These are phyloP conservation scores for Hydrochoerus hydrochaeris DNA, from an alignment of 2,113 vertebrate species.

Conservation along the genomic window DNA sequence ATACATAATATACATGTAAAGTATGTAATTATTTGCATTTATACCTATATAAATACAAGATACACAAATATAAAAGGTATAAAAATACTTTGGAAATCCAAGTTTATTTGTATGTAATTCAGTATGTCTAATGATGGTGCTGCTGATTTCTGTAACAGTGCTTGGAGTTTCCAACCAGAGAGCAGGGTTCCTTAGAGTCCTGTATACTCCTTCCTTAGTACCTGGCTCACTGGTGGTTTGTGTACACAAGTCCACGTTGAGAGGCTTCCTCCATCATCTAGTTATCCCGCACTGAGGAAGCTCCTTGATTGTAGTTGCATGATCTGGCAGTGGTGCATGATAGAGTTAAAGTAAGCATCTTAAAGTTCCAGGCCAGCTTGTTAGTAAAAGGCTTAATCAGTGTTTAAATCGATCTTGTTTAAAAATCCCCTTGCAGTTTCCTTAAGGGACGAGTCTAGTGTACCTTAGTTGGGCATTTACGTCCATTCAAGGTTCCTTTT, in stretches of 20 bases:
- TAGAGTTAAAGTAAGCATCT: background rate
- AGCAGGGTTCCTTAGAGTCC: background rate
- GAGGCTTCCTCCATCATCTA: background rate
- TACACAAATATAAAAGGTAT: background rate
- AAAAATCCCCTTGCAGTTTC: constrained; percentile 11
- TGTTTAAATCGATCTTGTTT: background rate
- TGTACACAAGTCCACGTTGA: background rate
- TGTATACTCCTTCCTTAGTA: background rate
- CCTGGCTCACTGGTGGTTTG: background rate
- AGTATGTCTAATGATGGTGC: background rate
- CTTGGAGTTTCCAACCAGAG: background rate
- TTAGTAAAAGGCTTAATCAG: background rate
- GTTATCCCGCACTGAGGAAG: background rate
- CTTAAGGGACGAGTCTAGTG: background rate
- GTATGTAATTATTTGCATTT: no score
- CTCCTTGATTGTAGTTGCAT: background rate
- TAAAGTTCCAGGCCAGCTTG: background rate
- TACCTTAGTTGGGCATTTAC: background rate
- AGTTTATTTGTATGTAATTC: background rate
- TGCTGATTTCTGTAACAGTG: background rate
- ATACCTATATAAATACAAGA: background rate
- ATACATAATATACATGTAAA: background rate
- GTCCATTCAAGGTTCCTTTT: background rate
- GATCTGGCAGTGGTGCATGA: background rate
- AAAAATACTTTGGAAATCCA: constrained; percentile 13